Conservation (phyloP, 2,797 vertebrate genomes). For the Cichlasoma orientale region DNA sequence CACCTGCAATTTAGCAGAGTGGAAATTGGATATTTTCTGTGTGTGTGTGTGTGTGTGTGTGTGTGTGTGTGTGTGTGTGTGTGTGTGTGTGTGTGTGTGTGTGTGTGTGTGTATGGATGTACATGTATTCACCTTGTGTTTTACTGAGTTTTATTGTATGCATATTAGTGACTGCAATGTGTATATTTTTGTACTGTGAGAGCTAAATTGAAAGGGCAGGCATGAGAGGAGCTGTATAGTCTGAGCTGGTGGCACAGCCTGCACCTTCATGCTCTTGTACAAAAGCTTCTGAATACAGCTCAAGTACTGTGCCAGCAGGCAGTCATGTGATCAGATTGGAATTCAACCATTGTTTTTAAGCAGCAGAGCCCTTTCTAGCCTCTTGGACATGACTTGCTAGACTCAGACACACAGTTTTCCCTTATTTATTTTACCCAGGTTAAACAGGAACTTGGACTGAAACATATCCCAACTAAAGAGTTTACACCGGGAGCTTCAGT, state of each 20-base stretch:
- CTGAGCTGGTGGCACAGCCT: constrained; percentile 45
- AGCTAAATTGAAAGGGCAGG: constrained; percentile 7
- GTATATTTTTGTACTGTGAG: neutral
- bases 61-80: neutral
- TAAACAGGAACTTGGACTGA: constrained; percentile 56
- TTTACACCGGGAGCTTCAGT: constrained; percentile 40
- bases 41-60: neutral
- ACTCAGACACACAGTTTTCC: constrained; percentile 18
- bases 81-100: no score
- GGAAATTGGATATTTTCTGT: constrained; percentile 10
- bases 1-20: constrained; percentile 21
- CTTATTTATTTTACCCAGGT: constrained; percentile 55
- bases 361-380: constrained; percentile 58
- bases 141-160: neutral
- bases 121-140: neutral
- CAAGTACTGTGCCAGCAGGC: constrained; percentile 62
- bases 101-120: neutral
- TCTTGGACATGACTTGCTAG: constrained; percentile 28
- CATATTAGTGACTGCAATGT: neutral
- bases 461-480: constrained; percentile 33
- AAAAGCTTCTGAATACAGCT: constrained; percentile 64
- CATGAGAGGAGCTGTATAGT: constrained; percentile 17
- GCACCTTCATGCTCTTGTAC: constrained; percentile 65
- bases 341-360: constrained; percentile 78
- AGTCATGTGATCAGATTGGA: constrained; percentile 79